Evolutionary conservation across 2,113 vertebrate genomes (phyloP).

Genomic region (Anhinga rufa): DNA sequence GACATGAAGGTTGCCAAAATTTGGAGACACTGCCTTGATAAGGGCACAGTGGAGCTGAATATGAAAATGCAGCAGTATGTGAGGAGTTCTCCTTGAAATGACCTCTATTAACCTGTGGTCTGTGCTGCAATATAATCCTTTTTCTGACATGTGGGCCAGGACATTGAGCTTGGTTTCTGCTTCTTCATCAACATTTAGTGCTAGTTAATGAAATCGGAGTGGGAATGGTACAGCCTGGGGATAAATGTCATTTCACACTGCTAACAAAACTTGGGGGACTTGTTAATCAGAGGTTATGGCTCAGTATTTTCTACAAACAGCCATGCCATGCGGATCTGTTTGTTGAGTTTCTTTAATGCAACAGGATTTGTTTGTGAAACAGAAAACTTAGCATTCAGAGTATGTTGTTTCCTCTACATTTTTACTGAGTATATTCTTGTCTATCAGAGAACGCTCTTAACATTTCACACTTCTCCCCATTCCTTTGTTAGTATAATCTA

Average conservation of each 20-base stretch:
- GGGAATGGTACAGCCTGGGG: not conserved
- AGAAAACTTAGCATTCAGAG: not conserved
- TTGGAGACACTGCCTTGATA: not conserved
- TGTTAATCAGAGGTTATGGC: not conserved
- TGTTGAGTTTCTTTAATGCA: not conserved
- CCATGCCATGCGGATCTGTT: not conserved
- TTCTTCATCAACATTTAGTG: not conserved
- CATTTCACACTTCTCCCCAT: not conserved
- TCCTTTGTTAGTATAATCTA: not conserved
- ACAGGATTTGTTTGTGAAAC: not conserved
- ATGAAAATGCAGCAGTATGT: not conserved
- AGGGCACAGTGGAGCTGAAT: not conserved
- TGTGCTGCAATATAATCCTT: not conserved
- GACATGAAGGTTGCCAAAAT: not conserved
- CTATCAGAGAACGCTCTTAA: not conserved
- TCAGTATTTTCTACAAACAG: not conserved
- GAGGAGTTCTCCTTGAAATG: not conserved
- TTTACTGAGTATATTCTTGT: not conserved
- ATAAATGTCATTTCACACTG: not conserved
- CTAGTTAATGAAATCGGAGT: not conserved
- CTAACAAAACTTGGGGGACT: not conserved
- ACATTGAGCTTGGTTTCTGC: not conserved
- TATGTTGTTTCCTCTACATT: not conserved
- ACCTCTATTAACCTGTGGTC: not conserved
- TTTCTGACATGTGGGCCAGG: not conserved